Evolutionary conservation across 2,113 vertebrate species (phyloP).

Genomic region (Podocnemis expansa): DNA sequence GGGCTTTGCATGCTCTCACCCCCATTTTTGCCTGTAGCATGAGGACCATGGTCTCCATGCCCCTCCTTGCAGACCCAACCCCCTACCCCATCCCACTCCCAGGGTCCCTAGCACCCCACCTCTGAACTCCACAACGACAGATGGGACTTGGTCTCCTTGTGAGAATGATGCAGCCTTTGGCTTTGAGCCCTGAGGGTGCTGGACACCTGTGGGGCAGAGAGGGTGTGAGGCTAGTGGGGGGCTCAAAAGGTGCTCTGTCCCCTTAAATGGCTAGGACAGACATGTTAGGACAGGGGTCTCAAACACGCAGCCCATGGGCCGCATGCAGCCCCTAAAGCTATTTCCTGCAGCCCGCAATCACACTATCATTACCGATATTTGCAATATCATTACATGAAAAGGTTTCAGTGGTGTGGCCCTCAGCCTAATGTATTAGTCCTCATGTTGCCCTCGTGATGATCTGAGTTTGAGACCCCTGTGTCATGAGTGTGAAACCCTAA

Average conservation of each 20-base stretch:
- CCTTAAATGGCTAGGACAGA: background rate
- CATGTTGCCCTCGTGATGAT: too few relatives aligned
- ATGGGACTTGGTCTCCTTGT: background rate
- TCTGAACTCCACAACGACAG: background rate
- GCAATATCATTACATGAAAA: too few relatives aligned
- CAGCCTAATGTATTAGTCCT: too few relatives aligned
- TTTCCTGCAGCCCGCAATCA: too few relatives aligned
- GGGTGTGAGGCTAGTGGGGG: background rate
- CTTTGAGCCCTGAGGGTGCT: background rate
- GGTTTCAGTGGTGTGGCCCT: too few relatives aligned
- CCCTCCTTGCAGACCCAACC: background rate
- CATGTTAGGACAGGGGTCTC: too few relatives aligned
- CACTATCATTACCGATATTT: too few relatives aligned
- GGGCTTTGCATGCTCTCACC: background rate
- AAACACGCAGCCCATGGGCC: too few relatives aligned
- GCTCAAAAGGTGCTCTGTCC: background rate
- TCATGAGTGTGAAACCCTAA: background rate
- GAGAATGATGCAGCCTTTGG: background rate
- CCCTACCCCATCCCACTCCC: background rate
- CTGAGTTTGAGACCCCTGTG: too few relatives aligned
- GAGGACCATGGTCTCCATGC: background rate
- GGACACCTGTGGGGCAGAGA: background rate
- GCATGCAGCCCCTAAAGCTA: too few relatives aligned
- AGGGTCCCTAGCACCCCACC: background rate
- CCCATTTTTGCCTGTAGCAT: background rate